phyloP scores from a whole-genome alignment of 2,797 vertebrate genomes.

The Perodicticus potto region DNA sequence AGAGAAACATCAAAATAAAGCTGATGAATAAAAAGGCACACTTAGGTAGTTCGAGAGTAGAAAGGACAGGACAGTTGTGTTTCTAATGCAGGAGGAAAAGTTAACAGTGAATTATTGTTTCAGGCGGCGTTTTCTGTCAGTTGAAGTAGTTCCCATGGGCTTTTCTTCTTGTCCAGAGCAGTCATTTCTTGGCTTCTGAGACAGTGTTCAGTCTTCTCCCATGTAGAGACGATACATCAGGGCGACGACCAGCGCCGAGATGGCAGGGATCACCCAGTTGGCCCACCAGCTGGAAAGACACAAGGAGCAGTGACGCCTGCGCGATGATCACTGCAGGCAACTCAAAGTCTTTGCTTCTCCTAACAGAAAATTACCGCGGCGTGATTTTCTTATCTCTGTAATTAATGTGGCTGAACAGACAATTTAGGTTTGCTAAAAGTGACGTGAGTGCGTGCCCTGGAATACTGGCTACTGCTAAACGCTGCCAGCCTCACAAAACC shows the following conservation, averaged over 20 bases:
- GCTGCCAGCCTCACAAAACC: background rate
- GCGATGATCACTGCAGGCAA: fast-evolving
- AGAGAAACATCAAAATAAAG: conserved; percentile 14
- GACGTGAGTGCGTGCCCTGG: fast-evolving
- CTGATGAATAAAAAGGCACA: conserved; percentile 82
- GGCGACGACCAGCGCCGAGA: conserved; percentile 90
- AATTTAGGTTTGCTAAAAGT: background rate
- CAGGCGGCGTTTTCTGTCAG: conserved; percentile 70
- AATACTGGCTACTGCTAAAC: background rate
- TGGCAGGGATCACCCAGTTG: conserved; percentile 93
- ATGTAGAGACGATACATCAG: conserved; percentile 92
- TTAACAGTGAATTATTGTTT: conserved; percentile 66
- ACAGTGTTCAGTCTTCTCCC: conserved; percentile 84
- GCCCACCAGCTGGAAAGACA: conserved; percentile 92
- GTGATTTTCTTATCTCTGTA: background rate
- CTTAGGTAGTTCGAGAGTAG: conserved; percentile 65
- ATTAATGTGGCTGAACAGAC: background rate
- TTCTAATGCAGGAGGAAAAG: conserved; percentile 20
- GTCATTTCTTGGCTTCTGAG: conserved; percentile 64
- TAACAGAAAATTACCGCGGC: background rate
- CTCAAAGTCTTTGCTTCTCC: too few species aligned
- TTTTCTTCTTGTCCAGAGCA: conserved; percentile 67
- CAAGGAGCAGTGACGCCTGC: conserved; percentile 13
- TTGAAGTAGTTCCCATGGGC: conserved; percentile 51
- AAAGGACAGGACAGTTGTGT: background rate